A percentile compares a stretch with the other conserved stretches of the same genome.
phyloP scores from a whole-genome alignment of 2,797 vertebrate species.

The Phataginus tricuspis region DNA sequence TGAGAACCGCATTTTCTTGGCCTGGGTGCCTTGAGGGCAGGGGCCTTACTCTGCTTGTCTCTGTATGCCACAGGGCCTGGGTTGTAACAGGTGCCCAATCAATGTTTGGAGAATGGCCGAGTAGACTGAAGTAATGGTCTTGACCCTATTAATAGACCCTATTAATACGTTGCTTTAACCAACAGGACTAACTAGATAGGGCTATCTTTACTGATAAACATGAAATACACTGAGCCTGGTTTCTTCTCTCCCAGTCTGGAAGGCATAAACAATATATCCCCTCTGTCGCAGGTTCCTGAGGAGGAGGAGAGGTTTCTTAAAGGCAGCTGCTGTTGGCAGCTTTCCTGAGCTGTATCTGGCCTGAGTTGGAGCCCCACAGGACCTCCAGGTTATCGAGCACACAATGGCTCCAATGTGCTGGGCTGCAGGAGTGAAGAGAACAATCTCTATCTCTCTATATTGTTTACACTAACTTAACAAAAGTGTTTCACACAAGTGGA shows the following conservation, averaged over 20 bases:
- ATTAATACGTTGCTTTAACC: constrained; percentile 46
- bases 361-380: background rate
- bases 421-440: background rate
- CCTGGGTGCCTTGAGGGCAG: background rate
- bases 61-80: background rate
- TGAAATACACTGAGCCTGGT: background rate
- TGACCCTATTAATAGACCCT: constrained; percentile 59
- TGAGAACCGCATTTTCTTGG: background rate
- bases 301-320: background rate
- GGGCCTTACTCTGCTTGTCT: constrained; percentile 47
- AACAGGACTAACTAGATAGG: constrained; percentile 50
- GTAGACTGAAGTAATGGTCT: constrained; percentile 47
- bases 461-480: constrained; percentile 49
- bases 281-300: constrained; percentile 22
- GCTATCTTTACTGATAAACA: constrained; percentile 63
- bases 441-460: background rate
- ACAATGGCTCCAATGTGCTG: background rate
- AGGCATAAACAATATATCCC: constrained; percentile 20
- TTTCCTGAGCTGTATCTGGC: constrained; percentile 24
- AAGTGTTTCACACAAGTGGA: constrained; percentile 21
- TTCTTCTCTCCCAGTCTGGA: constrained; percentile 37
- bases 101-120: constrained; percentile 38
- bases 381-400: background rate
- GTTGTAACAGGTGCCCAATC: constrained; percentile 59
- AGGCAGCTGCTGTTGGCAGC: background rate